These are phyloP conservation scores for Ormia ochracea DNA, from an alignment of 2,888 invertebrate species.

Conservation along the genomic window DNA sequence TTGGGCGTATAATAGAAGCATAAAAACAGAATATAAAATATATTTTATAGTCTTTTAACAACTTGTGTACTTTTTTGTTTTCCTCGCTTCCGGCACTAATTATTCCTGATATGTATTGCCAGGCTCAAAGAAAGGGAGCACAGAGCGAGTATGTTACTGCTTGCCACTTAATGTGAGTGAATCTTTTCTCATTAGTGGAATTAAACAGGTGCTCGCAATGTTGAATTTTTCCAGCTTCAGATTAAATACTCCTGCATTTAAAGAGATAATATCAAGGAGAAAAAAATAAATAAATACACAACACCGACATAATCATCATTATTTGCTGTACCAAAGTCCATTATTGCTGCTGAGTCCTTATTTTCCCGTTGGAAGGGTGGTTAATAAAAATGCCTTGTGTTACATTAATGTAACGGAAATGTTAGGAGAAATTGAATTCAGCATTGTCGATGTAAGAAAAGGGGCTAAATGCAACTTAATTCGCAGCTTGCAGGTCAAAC, in stretches of 20 bases:
- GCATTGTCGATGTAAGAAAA: not conserved
- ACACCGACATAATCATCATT: conserved; percentile 2
- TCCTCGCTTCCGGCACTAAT: too few relatives aligned
- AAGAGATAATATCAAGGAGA: conserved; percentile 19
- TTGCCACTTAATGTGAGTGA: too few relatives aligned
- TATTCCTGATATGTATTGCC: too few relatives aligned
- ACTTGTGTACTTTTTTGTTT: too few relatives aligned
- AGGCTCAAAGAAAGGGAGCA: too few relatives aligned
- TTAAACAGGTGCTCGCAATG: conserved; percentile 76
- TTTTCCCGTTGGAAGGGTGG: not conserved
- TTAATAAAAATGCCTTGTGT: conserved; percentile 43
- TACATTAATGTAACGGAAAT: conserved; percentile 57
- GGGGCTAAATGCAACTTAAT: conserved; percentile 28
- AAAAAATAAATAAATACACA: conserved; percentile 6
- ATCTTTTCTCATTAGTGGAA: conserved; percentile 71
- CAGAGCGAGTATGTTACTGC: too few relatives aligned
- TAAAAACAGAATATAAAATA: too few relatives aligned
- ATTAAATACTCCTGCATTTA: conserved; percentile 65
- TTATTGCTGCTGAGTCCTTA: conserved; percentile 15
- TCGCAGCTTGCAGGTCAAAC: conserved; percentile 47
- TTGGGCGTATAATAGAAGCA: too few relatives aligned
- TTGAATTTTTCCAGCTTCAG: conserved; percentile 67
- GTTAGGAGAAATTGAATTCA: conserved; percentile 43
- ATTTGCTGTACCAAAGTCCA: conserved; percentile 1
- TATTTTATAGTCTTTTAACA: too few relatives aligned